Evolutionary conservation across 1,140 invertebrate species (phyloP).

Genomic region (Pseudachorutes palmiensis): DNA sequence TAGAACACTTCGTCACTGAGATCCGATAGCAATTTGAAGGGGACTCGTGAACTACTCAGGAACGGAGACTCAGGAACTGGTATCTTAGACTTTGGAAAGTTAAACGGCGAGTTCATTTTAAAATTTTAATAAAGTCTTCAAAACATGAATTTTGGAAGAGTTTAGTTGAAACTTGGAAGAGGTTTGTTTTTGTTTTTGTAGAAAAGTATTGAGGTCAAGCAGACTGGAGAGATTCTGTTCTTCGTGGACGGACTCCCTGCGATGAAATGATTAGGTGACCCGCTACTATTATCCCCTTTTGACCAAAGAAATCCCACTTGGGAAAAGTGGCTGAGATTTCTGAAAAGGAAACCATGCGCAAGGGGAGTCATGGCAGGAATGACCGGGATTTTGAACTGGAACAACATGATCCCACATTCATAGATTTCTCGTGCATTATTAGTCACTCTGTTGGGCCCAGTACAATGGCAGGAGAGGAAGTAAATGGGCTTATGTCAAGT

Average conservation of each 20-base stretch:
- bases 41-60: conserved; percentile 18
- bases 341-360: too few relatives aligned
- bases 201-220: background rate
- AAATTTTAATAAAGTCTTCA: too few relatives aligned
- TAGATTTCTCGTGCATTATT: too few relatives aligned
- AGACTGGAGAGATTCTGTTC: background rate
- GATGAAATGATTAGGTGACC: background rate
- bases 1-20: conserved; percentile 36
- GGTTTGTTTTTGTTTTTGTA: background rate
- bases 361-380: too few relatives aligned
- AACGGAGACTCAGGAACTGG: conserved; percentile 35
- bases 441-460: too few relatives aligned
- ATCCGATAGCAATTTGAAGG: conserved; percentile 27
- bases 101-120: background rate
- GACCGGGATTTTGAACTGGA: too few relatives aligned
- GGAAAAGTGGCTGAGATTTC: too few relatives aligned
- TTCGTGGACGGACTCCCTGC: background rate
- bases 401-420: too few relatives aligned
- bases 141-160: background rate
- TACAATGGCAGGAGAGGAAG: too few relatives aligned
- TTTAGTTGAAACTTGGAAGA: background rate
- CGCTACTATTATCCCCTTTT: too few relatives aligned
- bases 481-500: too few relatives aligned
- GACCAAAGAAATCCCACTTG: too few relatives aligned
- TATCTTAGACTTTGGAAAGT: conserved; percentile 34